A percentile compares a stretch with the other conserved stretches of the same genome.
Evolutionary conservation across 2,797 vertebrate species (phyloP).

Genomic region (Cossypha niveicapilla): DNA sequence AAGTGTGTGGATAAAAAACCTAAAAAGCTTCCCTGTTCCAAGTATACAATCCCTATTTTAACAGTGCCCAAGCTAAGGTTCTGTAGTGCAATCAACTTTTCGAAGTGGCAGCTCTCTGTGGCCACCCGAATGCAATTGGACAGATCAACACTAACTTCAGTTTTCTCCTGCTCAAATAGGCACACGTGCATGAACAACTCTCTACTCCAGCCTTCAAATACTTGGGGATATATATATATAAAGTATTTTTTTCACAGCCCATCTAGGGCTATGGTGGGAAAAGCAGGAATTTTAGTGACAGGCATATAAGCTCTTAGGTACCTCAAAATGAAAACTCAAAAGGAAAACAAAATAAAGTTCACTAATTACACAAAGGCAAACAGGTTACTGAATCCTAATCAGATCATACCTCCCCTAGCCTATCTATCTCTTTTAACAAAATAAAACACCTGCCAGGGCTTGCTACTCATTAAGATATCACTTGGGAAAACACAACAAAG

Average conservation of each 20-base stretch:
- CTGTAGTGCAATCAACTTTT: slow-evolving; percentile 71
- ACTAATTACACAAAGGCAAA: slow-evolving; percentile 50
- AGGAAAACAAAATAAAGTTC: slow-evolving; percentile 78
- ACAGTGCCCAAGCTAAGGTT: slow-evolving; percentile 62
- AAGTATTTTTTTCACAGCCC: slow-evolving; percentile 33
- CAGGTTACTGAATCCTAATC: slow-evolving; percentile 27
- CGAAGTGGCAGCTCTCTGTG: slow-evolving; percentile 6
- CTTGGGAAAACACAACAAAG: slow-evolving; percentile 29
- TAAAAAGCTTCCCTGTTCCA: slow-evolving; percentile 54
- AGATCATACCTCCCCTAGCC: neutral
- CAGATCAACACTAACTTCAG: slow-evolving; percentile 22
- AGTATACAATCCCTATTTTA: slow-evolving; percentile 63
- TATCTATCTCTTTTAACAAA: neutral
- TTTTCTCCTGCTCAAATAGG: neutral
- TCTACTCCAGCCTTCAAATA: slow-evolving; percentile 4
- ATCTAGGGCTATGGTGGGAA: slow-evolving; percentile 11
- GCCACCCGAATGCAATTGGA: slow-evolving; percentile 44
- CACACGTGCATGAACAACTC: neutral
- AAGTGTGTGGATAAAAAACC: slow-evolving; percentile 37
- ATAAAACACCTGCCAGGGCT: slow-evolving; percentile 36
- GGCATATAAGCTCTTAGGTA: slow-evolving; percentile 34
- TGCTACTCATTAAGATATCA: neutral
- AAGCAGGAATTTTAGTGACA: slow-evolving; percentile 38
- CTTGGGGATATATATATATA: neutral
- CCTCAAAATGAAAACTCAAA: slow-evolving; percentile 36